Percentiles rank a stretch among this genome's conserved stretches.
Conservation (phyloP, 2,113 vertebrate species). For the Riparia riparia region DNA sequence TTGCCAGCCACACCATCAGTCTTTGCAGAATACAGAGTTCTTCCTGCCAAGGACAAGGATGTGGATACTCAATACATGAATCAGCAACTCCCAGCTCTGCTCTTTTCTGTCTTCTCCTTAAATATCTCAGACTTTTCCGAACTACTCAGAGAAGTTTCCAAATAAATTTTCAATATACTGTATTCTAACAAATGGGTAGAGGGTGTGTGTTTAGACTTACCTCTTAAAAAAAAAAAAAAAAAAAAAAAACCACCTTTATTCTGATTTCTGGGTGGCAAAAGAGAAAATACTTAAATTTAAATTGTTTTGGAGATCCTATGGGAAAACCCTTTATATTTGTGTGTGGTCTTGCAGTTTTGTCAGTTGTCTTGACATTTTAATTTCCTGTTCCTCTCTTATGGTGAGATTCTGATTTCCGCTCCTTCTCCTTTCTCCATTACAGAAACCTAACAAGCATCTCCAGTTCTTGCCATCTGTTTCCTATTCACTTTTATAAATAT, state of each 20-base stretch:
- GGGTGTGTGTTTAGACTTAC: neutral
- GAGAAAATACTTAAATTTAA: neutral
- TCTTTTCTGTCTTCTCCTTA: neutral
- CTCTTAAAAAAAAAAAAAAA: neutral
- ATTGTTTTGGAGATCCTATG: neutral
- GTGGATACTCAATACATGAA: neutral
- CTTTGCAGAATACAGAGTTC: neutral
- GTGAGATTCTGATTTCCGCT: constrained; percentile 65
- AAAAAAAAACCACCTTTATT: neutral
- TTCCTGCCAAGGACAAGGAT: neutral
- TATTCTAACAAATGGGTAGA: neutral
- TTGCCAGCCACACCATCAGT: neutral
- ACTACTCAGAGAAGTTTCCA: neutral
- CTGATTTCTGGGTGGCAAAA: neutral
- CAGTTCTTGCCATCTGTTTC: constrained; percentile 71
- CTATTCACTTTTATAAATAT: constrained; percentile 67
- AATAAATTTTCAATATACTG: neutral
- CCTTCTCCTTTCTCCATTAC: constrained; percentile 36
- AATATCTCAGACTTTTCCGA: neutral
- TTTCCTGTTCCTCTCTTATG: constrained; percentile 73
- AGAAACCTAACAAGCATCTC: constrained; percentile 55
- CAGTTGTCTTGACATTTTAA: constrained; percentile 72
- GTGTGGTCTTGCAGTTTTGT: constrained; percentile 68
- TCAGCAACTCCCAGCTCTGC: neutral
- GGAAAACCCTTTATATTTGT: neutral